These are phyloP conservation scores for Drosophila leontia DNA, from an alignment of 1,140 invertebrate genomes.

Conservation along the genomic window DNA sequence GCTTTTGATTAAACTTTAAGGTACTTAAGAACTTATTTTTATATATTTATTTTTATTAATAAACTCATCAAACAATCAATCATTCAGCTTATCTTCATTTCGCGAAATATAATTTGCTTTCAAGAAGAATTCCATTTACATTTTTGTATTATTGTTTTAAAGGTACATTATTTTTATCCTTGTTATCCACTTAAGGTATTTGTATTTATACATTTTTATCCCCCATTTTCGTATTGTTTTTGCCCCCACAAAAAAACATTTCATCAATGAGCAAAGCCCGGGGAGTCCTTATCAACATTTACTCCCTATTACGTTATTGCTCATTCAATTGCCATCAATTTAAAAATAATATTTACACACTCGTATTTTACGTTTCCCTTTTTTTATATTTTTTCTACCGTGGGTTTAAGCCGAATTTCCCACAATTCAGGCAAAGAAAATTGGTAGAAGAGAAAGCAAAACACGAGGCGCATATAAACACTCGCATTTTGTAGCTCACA, in stretches of 20 bases:
- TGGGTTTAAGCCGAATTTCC: constrained; percentile 45
- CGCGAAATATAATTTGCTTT: neutral
- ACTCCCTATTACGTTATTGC: constrained; percentile 72
- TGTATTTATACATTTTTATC: neutral
- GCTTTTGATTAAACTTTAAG: no score
- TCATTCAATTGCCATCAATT: constrained; percentile 76
- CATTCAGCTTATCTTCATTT: neutral
- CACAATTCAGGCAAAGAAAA: constrained; percentile 7
- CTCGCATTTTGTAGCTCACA: constrained; percentile 56
- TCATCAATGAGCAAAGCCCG: neutral
- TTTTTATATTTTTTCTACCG: neutral
- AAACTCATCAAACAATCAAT: neutral
- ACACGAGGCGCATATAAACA: constrained; percentile 67
- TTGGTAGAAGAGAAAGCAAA: constrained; percentile 36
- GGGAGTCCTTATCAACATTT: constrained; percentile 39
- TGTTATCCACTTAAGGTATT: constrained; percentile 12
- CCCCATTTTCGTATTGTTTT: constrained; percentile 2
- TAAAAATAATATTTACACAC: constrained; percentile 79
- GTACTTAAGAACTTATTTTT: no score
- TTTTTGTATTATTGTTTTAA: constrained; percentile 13
- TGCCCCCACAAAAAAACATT: no score
- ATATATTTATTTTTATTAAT: neutral
- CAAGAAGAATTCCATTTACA: neutral
- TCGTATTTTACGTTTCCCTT: constrained; percentile 45
- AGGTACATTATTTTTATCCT: constrained; percentile 3